Percentiles rank a stretch among this genome's conserved stretches.
These are phyloP conservation scores for Apostichopus leukothele DNA, from an alignment of 53 echinoderm and acorn worm species.

Conservation along the genomic window DNA sequence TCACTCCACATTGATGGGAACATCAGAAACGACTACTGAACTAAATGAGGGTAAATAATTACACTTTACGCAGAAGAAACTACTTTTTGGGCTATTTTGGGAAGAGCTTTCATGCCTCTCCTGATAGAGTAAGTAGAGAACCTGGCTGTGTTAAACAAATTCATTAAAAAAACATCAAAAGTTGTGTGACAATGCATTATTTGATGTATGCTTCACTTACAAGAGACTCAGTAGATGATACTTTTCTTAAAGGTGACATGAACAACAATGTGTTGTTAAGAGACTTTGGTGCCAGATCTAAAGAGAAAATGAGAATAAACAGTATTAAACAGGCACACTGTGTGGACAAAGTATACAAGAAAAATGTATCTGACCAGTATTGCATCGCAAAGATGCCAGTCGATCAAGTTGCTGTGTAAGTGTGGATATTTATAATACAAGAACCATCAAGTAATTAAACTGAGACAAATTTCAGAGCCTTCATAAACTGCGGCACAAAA, in stretches of 20 bases:
- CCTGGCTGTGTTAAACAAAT: background rate
- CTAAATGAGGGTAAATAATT: background rate
- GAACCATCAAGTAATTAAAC: background rate
- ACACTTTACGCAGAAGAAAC: background rate
- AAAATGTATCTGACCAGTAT: background rate
- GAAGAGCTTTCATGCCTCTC: no score
- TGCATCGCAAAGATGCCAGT: background rate
- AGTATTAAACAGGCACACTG: background rate
- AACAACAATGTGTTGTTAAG: background rate
- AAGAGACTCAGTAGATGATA: background rate
- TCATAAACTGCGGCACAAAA: background rate
- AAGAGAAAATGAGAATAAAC: background rate
- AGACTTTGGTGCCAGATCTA: constrained; percentile 44
- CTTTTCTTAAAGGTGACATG: constrained; percentile 1
- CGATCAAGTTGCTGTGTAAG: no score
- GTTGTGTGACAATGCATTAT: background rate
- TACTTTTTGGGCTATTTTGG: background rate
- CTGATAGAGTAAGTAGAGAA: no score
- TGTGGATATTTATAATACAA: no score
- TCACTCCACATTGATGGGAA: no score
- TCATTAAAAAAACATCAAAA: background rate
- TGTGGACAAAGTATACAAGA: background rate
- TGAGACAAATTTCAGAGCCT: background rate
- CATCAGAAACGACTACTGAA: no score
- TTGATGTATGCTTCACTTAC: background rate